A percentile compares a stretch with the other conserved stretches of the same genome.
phyloP scores from a whole-genome alignment of 2,797 vertebrate species.

The Channa striata region DNA sequence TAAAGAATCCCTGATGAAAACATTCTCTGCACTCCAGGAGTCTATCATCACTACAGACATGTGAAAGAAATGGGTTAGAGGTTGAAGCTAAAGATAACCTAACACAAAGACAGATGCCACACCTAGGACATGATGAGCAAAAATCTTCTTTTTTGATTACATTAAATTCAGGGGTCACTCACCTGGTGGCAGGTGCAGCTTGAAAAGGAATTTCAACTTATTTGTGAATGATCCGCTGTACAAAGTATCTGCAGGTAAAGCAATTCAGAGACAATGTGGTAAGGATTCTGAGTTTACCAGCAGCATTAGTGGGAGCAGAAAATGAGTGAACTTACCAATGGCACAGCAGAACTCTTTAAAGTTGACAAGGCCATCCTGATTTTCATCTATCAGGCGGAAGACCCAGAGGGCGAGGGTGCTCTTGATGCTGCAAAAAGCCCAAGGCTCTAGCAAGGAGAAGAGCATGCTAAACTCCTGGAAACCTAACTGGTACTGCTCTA shows the following conservation, averaged over 20 bases:
- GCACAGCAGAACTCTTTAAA: slow-evolving; percentile 94
- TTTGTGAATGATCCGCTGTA: slow-evolving; percentile 95
- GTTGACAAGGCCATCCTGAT: slow-evolving; percentile 91
- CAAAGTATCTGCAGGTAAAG: slow-evolving; percentile 87
- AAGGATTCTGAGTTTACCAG: background rate
- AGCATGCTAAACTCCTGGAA: slow-evolving; percentile 92
- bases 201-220: slow-evolving; percentile 97
- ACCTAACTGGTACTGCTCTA: slow-evolving; percentile 96
- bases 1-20: slow-evolving; percentile 26
- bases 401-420: slow-evolving; percentile 90
- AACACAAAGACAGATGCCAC: background rate
- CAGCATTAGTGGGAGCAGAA: background rate
- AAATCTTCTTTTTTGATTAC: no score
- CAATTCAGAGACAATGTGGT: slow-evolving; percentile 22
- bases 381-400: slow-evolving; percentile 93
- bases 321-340: slow-evolving; percentile 83
- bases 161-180: slow-evolving; percentile 50
- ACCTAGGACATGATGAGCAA: background rate
- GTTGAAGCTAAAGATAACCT: slow-evolving; percentile 15
- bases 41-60: slow-evolving; percentile 8
- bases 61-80: slow-evolving; percentile 32
- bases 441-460: slow-evolving; percentile 92
- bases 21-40: slow-evolving; percentile 12
- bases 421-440: slow-evolving; percentile 88
- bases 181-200: slow-evolving; percentile 97